Base-by-base conservation (phyloP, 2,888 invertebrate genomes). In the Resseliella maxima region DNA sequence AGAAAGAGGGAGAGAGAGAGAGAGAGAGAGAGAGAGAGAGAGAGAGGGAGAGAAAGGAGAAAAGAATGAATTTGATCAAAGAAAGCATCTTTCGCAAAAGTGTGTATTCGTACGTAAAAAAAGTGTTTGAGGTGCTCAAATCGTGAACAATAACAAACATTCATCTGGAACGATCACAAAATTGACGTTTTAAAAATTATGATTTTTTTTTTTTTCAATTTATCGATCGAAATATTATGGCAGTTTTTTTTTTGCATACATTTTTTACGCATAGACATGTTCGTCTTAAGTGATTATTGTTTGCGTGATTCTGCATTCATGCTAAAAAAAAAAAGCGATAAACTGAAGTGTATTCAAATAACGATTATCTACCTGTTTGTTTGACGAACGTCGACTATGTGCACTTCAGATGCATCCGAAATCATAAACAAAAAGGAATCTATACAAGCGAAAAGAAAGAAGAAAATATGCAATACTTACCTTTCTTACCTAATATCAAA, bases 71-170 rank as follows among this genome's bases (percentile, higher is more conserved):
- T n/a, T n/a, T n/a, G n/a, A n/a, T n/a, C n/a, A n/a, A n/a, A n/a
- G n/a, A n/a, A n/a, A n/a, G n/a, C n/a, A 50, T 41, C 12, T 41
- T 41, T 12, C 12, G 41, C 46, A 6, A 24, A 59, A 59, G 59
- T 59, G 59, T 59, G 59, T 24, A 59, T 24, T 8, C 59, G 24
- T 24, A 59, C 59, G 59, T 59, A 6, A n/a, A 59, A 59, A 59
- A 18, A 15, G 46, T 50, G 8, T n/a, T 24, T 59, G 10, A 50
- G 41, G 46, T 50, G 46, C 46, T 15, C 18, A 18, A 15, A 50
- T 50, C 46, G 46, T 50, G 46, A n/a, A 59, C 59, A 59, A 59
- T 59, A 59, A 59, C 59, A 59, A 59, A 59, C 59, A 59, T 59
- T 59, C 59, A 59, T 24, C 1, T 3, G 12, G 21, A 50, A 59